Conservation (phyloP, 2,888 invertebrate genomes). For the Dastarcus helophoroides region DNA sequence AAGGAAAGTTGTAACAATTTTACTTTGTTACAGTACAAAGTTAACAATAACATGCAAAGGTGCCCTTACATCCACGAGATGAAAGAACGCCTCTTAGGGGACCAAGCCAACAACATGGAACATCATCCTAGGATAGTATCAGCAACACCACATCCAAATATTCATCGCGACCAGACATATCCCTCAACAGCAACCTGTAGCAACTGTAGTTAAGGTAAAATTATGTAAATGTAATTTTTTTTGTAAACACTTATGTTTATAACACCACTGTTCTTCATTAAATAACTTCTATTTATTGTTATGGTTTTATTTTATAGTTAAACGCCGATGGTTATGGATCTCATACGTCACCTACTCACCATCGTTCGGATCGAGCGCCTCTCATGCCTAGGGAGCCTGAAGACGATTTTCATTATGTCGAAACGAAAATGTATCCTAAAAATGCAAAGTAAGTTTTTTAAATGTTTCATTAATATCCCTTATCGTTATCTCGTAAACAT, state of each 20-base stretch:
- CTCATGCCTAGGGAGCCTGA: conserved; percentile 62
- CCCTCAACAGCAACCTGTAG: conserved; percentile 52
- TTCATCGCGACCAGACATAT: conserved; percentile 23
- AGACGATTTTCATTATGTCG: conserved; percentile 54
- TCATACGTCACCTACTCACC: conserved; percentile 69
- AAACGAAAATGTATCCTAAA: conserved; percentile 55
- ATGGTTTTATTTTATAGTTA: conserved; percentile 47
- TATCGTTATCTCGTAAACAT: too few species aligned
- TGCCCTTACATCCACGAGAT: conserved; percentile 89
- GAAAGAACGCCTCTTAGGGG: conserved; percentile 79
- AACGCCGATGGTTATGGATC: conserved; percentile 80
- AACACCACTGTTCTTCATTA: too few species aligned
- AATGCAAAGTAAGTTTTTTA: conserved; percentile 93
- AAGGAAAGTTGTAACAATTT: too few species aligned
- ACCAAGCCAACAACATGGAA: conserved; percentile 52
- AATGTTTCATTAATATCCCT: too few species aligned
- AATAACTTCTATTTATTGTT: too few species aligned
- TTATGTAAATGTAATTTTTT: too few species aligned
- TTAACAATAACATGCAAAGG: conserved; percentile 65
- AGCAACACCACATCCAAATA: conserved; percentile 37
- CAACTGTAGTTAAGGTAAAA: conserved; percentile 82
- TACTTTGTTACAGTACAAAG: conserved; percentile 32
- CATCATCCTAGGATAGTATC: conserved; percentile 42
- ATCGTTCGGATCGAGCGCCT: conserved; percentile 48
- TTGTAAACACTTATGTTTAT: too few species aligned